Evolutionary conservation across 2,888 invertebrate genomes (phyloP), one percentile per base, ranked within the genome.

Genomic region (Pomacea canaliculata): DNA sequence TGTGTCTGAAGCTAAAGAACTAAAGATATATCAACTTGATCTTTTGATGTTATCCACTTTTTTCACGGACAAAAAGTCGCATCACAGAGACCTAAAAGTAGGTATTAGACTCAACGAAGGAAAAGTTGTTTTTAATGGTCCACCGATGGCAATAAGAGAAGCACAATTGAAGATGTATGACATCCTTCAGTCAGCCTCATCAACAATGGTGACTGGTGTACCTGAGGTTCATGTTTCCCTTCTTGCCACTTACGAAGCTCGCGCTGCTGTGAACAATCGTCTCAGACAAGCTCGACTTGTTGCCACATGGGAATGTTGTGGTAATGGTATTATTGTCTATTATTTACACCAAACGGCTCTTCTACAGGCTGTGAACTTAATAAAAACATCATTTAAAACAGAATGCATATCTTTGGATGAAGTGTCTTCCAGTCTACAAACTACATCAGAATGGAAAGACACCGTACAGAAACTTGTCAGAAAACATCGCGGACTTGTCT

Each of bases 121-220:
- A 27, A 59, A 66, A 48, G 49, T 77, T 1, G 60, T 71, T 49
- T 70, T 74, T 68, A 56, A 48, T 49, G 77, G 77, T 49, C 67
- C 63, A 27, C 12, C 62, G 18, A 49, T 51, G n/a, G 73, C 63
- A 10, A 60, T 77, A 10, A 73, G 51, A 27, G 51, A 18, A 7
- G 67, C 71, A 5, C 68, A 77, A 37, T 18, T 77, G 16, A 73
- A 73, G 8, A 77, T 77, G 77, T 73, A 73, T 51, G 69, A 72
- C 48, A 7, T 23, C 48, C 12, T 77, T 10, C 56, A 46, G 7
- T 23, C 37, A 18, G 23, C 60, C 12, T n/a, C 18, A 27, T 12
- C 27, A 2, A 62, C 49, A 23, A 51, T 67, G n/a, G 46, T 77
- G 37, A 46, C 7, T 18, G 48, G 70, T 5, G 63, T 73, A 56